Base-by-base conservation (phyloP, 2,888 invertebrate species). In the Chymomyza fuscimana region DNA sequence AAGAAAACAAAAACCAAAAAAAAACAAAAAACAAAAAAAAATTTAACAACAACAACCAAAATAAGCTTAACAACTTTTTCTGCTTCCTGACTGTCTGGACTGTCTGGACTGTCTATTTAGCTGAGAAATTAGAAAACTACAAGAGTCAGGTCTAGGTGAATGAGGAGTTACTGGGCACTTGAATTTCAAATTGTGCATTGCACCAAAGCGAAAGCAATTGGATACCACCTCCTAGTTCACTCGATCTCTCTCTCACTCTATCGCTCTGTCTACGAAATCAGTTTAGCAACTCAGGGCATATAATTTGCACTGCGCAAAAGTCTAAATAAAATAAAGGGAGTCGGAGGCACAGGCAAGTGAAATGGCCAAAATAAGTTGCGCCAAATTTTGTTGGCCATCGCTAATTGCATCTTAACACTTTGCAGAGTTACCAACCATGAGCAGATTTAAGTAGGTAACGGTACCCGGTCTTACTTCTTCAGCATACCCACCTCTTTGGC, bases 361-460 rank as follows among this genome's bases (percentile, higher is more conserved):
- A 72, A 65, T 72, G 72, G 59, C 12, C 40, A 46, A 46, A 46
- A 46, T 46, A 46, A 46, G 40, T 46, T 46, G 40, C 40, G 19
- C 56, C 65, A 65, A 65, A 46, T 12, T 46, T 32, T 46, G 40
- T 4, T 46, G 40, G 40, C 40, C 40, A 12, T 46, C 40, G 40
- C 51, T 59, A 51, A 66, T 65, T 58, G 51, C 50, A 59, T 32
- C 52, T 60, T 52, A 46, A 60, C 16, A 51, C 32, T 12, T 19
- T 19, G 52, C 52, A 54, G 19, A 54, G 19, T 54, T n/a, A 19
- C 52, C 40, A 46, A 12, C 40, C 40, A 10, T 10, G 10, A 40
- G 40, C 40, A 40, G 10, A 40, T 9, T 1, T 40, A 40, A 10
- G 10, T 40, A 40, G 40, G 40, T 10, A 40, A 40, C 40, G 40